Evolutionary conservation across 64 coral and sea anemone species (phyloP).

Genomic region (Montipora efflorescens): DNA sequence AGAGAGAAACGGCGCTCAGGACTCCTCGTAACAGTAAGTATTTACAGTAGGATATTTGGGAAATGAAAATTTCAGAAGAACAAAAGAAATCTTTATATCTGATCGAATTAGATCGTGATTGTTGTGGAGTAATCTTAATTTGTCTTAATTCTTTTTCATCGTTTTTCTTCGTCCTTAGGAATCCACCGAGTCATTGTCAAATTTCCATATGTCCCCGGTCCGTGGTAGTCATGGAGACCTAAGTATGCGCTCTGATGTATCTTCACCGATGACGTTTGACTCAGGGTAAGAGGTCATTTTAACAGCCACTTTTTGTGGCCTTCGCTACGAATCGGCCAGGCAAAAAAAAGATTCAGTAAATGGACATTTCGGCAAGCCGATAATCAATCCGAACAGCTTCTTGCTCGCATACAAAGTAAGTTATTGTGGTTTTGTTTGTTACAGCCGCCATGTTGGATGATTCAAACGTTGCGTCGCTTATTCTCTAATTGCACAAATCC

Average conservation of each 20-base stretch:
- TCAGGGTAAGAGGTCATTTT: slow-evolving; percentile 62
- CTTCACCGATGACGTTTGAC: slow-evolving; percentile 86
- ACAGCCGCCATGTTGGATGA: no score
- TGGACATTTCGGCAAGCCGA: no score
- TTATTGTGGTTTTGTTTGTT: no score
- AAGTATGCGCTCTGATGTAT: slow-evolving; percentile 76
- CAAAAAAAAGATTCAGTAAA: no score
- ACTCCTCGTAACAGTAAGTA: slow-evolving; percentile 54
- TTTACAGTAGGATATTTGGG: not conserved
- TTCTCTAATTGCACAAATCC: no score
- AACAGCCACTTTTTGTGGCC: no score
- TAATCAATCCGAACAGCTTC: no score
- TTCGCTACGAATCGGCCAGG: no score
- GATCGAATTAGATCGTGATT: not conserved
- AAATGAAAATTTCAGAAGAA: not conserved
- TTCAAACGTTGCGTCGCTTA: no score
- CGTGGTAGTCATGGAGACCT: slow-evolving; percentile 92
- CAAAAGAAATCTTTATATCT: not conserved
- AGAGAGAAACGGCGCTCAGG: slow-evolving; percentile 87
- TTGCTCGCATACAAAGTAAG: no score
- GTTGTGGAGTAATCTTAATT: no score
- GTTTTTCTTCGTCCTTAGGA: slow-evolving; percentile 55
- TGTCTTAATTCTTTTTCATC: no score
- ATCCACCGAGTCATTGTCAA: slow-evolving; percentile 78
- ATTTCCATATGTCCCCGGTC: slow-evolving; percentile 72